Conservation (phyloP, 2,113 vertebrate species). For the Nerophis ophidion region DNA sequence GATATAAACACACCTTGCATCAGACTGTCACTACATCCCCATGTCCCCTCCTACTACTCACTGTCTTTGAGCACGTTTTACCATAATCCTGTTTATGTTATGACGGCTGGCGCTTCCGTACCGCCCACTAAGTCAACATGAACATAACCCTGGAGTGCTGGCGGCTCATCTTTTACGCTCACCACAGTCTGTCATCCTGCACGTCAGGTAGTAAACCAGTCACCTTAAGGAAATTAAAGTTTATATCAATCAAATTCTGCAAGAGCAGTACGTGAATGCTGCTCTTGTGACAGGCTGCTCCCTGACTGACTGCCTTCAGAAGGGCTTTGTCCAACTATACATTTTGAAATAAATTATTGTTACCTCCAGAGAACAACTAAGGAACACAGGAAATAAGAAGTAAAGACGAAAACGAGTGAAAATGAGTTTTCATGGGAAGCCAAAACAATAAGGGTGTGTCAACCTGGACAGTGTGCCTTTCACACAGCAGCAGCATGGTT, state of each 20-base stretch:
- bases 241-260: not conserved
- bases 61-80: conserved; percentile 45
- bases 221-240: not conserved
- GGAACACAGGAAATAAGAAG: not conserved
- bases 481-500: conserved; percentile 6
- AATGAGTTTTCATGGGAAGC: conserved; percentile 16
- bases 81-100: conserved; percentile 59
- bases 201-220: conserved; percentile 1
- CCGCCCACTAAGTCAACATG: conserved; percentile 38
- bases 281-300: not conserved
- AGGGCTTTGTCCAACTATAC: not conserved
- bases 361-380: conserved; percentile 6
- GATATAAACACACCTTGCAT: conserved; percentile 25
- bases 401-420: not conserved
- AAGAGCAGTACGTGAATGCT: not conserved
- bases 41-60: conserved; percentile 26
- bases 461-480: conserved; percentile 4
- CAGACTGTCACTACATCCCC: conserved; percentile 31
- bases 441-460: conserved; percentile 25
- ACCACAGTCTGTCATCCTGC: conserved; percentile 4
- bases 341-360: not conserved
- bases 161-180: conserved; percentile 3
- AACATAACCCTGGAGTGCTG: conserved; percentile 14
- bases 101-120: conserved; percentile 55
- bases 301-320: not conserved